Evolutionary conservation across 2,888 invertebrate species (phyloP), one percentile per base, ranked within the genome.

Genomic region (Oscheius onirici): DNA sequence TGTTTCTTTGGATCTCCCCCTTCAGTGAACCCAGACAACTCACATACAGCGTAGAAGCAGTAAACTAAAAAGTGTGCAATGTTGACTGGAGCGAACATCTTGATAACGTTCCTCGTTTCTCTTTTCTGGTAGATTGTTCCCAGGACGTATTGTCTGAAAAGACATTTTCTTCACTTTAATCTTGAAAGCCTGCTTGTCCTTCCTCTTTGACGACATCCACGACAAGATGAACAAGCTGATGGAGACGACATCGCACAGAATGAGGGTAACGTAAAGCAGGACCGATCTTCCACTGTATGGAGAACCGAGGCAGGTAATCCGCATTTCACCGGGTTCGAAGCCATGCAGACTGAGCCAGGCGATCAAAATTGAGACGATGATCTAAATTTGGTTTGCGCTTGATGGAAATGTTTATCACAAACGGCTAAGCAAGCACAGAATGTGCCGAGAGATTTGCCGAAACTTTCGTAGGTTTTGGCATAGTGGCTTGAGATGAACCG

Each of bases 51-150:
- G 46, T 63, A 49, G 46, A 28, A 17, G 49, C 24, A 24, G 28
- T 63, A 63, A n/a, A 63, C 63, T 0, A 63, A 8, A 20, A 46
- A 63, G 15, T 63, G 63, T 13, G 49, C 49, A 22, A 63, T 49
- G 34, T 63, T 49, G 11, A 63, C 63, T 17, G 63, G 63, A 26
- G 63, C 63, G 34, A 63, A 63, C 63, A 63, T 63, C 26, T 34
- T 46, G 28, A 63, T 63, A 15, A 63, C 46, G n/a, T 26, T 49
- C 24, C 46, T n/a, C 15, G n/a, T 63, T n/a, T 63, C 63, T n/a
- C 49, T 6, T 15, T 26, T 49, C 15, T 63, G 63, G 24, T 63
- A 63, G 2, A 20, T 15, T n/a, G 46, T 24, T 28, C 63, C 63
- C 26, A 63, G 49, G 28, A 63, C 22, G 17, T 63, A 63, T 24